Percentiles rank a stretch among this genome's conserved stretches.
Conservation (phyloP, 2,113 vertebrate species). For the Tyrannus savana region DNA sequence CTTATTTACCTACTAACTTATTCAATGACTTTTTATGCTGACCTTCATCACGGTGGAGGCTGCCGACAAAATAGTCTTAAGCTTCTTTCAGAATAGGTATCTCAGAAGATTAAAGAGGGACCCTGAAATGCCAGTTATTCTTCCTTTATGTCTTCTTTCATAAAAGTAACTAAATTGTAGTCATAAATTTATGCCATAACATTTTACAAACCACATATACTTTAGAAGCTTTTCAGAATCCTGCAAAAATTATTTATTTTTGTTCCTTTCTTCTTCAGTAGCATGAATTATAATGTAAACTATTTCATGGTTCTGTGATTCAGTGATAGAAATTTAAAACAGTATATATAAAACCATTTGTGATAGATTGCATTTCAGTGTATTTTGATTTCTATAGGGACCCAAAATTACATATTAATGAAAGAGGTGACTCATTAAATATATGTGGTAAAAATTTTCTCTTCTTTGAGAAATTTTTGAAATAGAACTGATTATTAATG, state of each 20-base stretch:
- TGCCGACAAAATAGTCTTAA: neutral
- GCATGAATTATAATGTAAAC: neutral
- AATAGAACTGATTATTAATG: neutral
- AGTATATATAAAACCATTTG: neutral
- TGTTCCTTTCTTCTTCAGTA: neutral
- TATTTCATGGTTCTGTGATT: neutral
- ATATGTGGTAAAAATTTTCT: neutral
- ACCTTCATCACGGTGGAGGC: neutral
- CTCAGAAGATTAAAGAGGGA: neutral
- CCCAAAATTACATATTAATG: neutral
- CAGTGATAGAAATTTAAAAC: neutral
- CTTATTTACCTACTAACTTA: neutral
- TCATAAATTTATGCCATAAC: neutral
- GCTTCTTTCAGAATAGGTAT: neutral
- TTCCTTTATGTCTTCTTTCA: neutral
- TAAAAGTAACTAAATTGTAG: neutral
- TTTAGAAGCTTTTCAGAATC: neutral
- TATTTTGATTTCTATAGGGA: neutral
- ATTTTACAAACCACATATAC: neutral
- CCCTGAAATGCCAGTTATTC: neutral
- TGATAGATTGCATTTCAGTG: neutral
- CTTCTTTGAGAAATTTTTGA: neutral
- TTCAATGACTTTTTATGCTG: neutral
- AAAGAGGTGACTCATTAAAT: neutral
- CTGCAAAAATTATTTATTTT: neutral